phyloP scores from a whole-genome alignment of 2,797 vertebrate genomes.

The Enteromius treurensis region DNA sequence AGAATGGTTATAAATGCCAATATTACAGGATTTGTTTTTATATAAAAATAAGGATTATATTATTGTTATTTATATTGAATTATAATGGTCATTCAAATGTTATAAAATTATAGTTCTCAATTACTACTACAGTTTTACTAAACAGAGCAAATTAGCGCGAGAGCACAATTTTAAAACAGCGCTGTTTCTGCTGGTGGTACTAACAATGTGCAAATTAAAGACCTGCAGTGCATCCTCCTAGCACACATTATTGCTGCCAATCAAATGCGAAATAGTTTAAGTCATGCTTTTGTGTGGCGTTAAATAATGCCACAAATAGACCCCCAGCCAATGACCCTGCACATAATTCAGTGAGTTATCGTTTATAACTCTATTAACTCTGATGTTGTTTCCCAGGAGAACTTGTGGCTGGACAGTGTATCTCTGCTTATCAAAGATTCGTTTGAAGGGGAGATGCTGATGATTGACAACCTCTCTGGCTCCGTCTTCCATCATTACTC shows the following conservation, averaged over 20 bases:
- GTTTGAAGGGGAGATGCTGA: conserved; percentile 97
- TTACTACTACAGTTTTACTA: too few species aligned
- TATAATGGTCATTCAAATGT: neutral
- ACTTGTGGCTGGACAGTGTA: conserved; percentile 99
- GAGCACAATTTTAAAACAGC: too few species aligned
- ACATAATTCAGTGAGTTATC: neutral
- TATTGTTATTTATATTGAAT: neutral
- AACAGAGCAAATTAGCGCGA: too few species aligned
- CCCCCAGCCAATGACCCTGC: neutral
- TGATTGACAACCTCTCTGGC: conserved; percentile 99
- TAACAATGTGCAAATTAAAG: too few species aligned
- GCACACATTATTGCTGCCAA: too few species aligned
- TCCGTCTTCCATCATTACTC: conserved; percentile 99
- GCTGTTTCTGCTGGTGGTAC: too few species aligned
- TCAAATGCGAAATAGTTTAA: too few species aligned
- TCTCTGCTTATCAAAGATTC: conserved; percentile 99
- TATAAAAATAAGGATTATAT: neutral
- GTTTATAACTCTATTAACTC: conserved; percentile 22
- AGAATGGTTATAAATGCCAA: neutral
- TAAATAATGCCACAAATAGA: too few species aligned
- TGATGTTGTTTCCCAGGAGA: conserved; percentile 86
- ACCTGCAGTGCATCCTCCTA: too few species aligned
- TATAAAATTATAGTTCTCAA: neutral
- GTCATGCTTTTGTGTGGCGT: too few species aligned
- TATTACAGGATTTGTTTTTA: neutral